These are phyloP conservation scores for Vireo altiloquus DNA, from an alignment of 2,113 vertebrate genomes.

Conservation along the genomic window DNA sequence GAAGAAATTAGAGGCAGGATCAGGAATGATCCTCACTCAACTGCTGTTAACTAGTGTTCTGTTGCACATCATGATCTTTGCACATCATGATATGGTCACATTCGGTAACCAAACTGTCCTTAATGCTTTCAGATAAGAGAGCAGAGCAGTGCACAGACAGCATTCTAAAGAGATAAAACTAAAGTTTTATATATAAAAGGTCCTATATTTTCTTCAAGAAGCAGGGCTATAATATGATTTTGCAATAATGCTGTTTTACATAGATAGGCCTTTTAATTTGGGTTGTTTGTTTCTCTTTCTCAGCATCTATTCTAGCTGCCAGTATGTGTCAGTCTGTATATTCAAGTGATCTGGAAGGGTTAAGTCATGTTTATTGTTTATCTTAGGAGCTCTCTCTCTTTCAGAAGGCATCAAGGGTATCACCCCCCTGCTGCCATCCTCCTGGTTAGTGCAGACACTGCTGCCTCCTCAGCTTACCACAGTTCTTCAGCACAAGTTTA, in stretches of 20 bases:
- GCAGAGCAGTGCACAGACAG: neutral
- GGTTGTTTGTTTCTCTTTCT: neutral
- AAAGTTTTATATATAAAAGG: neutral
- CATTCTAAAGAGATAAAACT: neutral
- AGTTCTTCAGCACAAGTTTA: neutral
- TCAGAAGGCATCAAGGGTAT: rapidly evolving
- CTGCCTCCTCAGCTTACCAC: neutral
- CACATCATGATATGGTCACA: neutral
- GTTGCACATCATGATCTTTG: neutral
- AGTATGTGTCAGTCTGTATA: neutral
- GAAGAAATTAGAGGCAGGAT: neutral
- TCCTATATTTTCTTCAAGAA: neutral
- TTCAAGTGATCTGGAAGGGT: neutral
- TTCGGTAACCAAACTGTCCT: neutral
- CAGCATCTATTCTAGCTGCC: neutral
- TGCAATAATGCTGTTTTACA: neutral
- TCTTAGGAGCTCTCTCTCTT: neutral
- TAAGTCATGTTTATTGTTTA: neutral
- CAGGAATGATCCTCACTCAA: neutral
- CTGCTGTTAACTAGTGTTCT: neutral
- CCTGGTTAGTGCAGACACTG: neutral
- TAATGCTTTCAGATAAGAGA: neutral
- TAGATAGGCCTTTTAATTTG: neutral
- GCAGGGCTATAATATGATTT: rapidly evolving
- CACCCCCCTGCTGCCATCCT: neutral